Conservation (phyloP, 2,888 invertebrate genomes). For the Eurytoma californica region DNA sequence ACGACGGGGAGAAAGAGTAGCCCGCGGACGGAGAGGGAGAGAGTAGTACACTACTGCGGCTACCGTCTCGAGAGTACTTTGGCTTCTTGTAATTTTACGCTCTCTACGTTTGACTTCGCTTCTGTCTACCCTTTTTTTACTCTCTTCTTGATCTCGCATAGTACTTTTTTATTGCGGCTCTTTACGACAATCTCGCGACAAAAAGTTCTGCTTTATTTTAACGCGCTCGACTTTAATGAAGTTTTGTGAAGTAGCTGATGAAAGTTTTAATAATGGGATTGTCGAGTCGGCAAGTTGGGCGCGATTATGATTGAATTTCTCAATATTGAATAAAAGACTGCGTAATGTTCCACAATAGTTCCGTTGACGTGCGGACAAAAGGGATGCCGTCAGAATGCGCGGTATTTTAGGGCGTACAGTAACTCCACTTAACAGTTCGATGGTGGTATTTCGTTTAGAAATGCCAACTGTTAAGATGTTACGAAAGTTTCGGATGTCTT, state of each 20-base stretch:
- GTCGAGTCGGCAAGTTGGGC: too few relatives aligned
- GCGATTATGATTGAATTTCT: too few relatives aligned
- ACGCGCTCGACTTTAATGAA: too few relatives aligned
- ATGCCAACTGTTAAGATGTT: conserved; percentile 37
- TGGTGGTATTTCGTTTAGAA: conserved; percentile 26
- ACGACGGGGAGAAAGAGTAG: conserved; percentile 15
- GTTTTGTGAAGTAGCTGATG: too few relatives aligned
- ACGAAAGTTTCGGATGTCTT: conserved; percentile 28
- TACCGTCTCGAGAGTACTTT: neutral
- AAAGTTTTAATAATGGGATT: too few relatives aligned
- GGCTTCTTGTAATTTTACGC: neutral
- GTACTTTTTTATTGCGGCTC: too few relatives aligned
- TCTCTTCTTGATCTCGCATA: too few relatives aligned
- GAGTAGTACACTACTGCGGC: conserved; percentile 14
- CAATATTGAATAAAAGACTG: too few relatives aligned
- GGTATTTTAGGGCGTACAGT: conserved; percentile 23
- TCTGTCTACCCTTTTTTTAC: too few relatives aligned
- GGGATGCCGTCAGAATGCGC: conserved; percentile 16
- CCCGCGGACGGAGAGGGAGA: conserved; percentile 35
- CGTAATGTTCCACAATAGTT: neutral
- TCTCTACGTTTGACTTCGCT: neutral
- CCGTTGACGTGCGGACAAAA: neutral
- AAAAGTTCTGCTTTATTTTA: too few relatives aligned
- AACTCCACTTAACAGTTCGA: conserved; percentile 28
- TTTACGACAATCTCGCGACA: too few relatives aligned